A percentile compares a stretch with the other conserved stretches of the same genome.
Conservation (phyloP, 2,888 invertebrate genomes). For the Siphonodentalium dalli region DNA sequence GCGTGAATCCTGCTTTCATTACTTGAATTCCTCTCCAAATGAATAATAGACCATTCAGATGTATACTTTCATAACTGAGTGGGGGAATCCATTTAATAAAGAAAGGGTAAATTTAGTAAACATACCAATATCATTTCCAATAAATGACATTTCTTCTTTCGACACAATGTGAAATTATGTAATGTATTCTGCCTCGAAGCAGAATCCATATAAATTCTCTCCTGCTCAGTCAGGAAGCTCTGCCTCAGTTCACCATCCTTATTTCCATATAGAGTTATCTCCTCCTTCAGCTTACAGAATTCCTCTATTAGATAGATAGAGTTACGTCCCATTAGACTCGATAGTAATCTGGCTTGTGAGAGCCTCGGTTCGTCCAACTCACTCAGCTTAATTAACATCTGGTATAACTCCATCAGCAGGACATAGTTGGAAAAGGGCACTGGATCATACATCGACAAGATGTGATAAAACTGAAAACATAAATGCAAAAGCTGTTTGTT, state of each 20-base stretch:
- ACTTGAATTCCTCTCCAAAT: no score
- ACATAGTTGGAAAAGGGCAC: constrained; percentile 40
- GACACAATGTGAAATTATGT: constrained; percentile 26
- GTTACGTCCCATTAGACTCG: constrained; percentile 41
- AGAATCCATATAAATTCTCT: neutral
- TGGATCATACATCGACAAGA: constrained; percentile 45
- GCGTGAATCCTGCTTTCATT: no score
- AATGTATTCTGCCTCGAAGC: neutral
- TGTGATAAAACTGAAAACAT: no score
- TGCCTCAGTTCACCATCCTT: no score
- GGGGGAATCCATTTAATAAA: no score
- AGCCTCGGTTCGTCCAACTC: constrained; percentile 23
- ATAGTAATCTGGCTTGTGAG: constrained; percentile 36
- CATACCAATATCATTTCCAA: constrained; percentile 39
- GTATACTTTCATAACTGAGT: no score
- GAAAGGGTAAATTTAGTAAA: no score
- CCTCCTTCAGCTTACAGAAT: constrained; percentile 41
- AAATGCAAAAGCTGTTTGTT: no score
- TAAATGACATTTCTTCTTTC: constrained; percentile 33
- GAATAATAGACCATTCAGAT: no score
- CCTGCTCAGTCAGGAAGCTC: neutral
- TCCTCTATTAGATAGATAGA: constrained; percentile 42
- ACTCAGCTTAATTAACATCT: constrained; percentile 38
- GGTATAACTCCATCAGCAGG: constrained; percentile 39
- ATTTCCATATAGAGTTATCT: no score